Evolutionary conservation across 2,888 invertebrate species (phyloP), one percentile per base, ranked within the genome.

Genomic region (Holacanthella duospinosa): DNA sequence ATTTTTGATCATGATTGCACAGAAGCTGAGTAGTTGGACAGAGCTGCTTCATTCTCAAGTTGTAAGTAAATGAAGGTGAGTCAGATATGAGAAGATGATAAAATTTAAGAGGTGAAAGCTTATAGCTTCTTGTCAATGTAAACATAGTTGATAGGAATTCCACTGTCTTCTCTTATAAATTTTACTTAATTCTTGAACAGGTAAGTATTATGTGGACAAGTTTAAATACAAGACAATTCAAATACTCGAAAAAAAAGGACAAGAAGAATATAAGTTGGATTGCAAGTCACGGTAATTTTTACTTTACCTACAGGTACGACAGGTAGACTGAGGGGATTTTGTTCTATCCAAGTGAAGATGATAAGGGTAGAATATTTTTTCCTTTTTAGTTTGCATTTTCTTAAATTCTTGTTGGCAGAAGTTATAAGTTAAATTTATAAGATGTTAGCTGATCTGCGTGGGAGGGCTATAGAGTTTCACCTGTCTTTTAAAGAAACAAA

Each of bases 1-100:
- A 36, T 36, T 36, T 36, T 36, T 36, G n/a, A n/a, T n/a, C n/a
- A n/a, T n/a, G 61, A 48, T 54, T 56, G 61, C 66, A 66, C 68
- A 68, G 68, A 61, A 68, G 68, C 68, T 64, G 62, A 64, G 65
- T 63, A 68, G 65, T 62, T 53, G 6, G 12, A 12, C 12, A 43
- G 21, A 36, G 36, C 36, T 36, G 6, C 36, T 9, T 36, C 36
- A 16, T 36, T 16, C 36, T 53, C 25, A 26, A 6, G 6, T 9
- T 24, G 6, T 53, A 64, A 63, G 68, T 67, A 67, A 68, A 67
- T 68, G 68, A 68, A 68, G 68, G 68, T 58, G 68, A 66, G 67
- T 64, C 60, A 53, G 60, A 55, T 63, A 58, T 58, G 65, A 57
- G 54, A 28, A 56, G 56, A 26, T 56, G 16, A 16, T 26, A n/a